These are phyloP conservation scores for Lepidotrigona ventralis DNA, from an alignment of 1,140 invertebrate genomes.

Conservation along the genomic window DNA sequence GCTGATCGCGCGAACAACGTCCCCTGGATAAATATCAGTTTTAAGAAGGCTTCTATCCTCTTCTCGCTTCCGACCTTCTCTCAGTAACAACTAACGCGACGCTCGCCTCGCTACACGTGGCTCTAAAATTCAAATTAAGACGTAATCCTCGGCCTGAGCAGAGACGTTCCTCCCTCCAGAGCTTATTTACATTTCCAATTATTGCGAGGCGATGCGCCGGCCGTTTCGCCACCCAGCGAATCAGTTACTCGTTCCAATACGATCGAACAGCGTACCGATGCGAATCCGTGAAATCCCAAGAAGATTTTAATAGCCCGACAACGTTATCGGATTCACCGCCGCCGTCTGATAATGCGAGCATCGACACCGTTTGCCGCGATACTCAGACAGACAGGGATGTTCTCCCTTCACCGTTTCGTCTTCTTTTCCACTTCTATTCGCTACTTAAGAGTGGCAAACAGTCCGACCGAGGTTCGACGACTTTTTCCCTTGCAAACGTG, in stretches of 20 bases:
- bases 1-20: too few species aligned
- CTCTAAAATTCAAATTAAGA: slow-evolving; percentile 38
- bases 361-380: not conserved
- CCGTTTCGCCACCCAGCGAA: not conserved
- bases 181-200: slow-evolving; percentile 43
- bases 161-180: not conserved
- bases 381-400: too few species aligned
- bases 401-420: too few species aligned
- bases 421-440: too few species aligned
- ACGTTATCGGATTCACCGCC: not conserved
- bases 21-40: not conserved
- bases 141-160: not conserved
- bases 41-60: not conserved
- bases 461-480: too few species aligned
- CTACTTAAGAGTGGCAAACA: too few species aligned
- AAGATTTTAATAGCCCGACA: not conserved
- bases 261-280: not conserved
- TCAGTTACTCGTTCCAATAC: slow-evolving; percentile 23
- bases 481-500: too few species aligned
- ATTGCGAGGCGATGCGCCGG: too few species aligned
- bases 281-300: not conserved
- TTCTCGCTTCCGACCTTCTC: not conserved
- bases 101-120: not conserved
- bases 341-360: not conserved
- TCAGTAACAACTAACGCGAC: not conserved